Evolutionary conservation across 2,113 vertebrate genomes (phyloP), one percentile per base, ranked within the genome.

Genomic region (Heterochromis multidens): DNA sequence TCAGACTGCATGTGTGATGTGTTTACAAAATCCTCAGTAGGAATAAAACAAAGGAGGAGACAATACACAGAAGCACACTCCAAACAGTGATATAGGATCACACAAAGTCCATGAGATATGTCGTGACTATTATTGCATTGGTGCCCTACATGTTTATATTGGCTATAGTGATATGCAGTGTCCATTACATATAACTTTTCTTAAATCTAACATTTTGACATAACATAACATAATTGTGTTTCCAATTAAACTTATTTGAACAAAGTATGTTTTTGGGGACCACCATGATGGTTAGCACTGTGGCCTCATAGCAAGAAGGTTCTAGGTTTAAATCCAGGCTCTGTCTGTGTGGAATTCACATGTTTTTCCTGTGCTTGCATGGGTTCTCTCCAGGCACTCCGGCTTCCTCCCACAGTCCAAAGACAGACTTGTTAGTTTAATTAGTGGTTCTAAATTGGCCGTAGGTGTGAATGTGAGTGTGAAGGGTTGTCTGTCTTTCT

Each of bases 1-100:
- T 52, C 52, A 40, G 65, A 85, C 33, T 72, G 56, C 70, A 74
- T 74, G 70, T 72, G 67, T 59, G 67, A 87, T 85, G 46, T 79
- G 80, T 67, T 85, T 76, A 80, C 63, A 25, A 35, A 65, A 37
- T 29, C 33, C 33, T 35, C 19, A 60, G 58, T 33, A n/a, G 37
- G 59, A 56, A 13, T 40, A 17, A 61, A 86, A 74, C 33, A 81
- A 80, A 84, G 40, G 11, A 40, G 4, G 10, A 81, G 40, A 77
- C 33, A 17, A 40, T 33, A 54, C 46, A 79, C 27, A 59, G 33
- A 77, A n/a, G 13, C 61, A 31, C 16, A 35, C 37, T 46, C 12
- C 11, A 78, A 29, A 6, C 7, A 56, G 29, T 3, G 2, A 63
- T 63, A 63, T 63, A 37, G 33, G 46, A 74, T 33, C 70, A 11